Evolutionary conservation across 1,140 invertebrate species (phyloP).

Genomic region (Drosophila erecta): DNA sequence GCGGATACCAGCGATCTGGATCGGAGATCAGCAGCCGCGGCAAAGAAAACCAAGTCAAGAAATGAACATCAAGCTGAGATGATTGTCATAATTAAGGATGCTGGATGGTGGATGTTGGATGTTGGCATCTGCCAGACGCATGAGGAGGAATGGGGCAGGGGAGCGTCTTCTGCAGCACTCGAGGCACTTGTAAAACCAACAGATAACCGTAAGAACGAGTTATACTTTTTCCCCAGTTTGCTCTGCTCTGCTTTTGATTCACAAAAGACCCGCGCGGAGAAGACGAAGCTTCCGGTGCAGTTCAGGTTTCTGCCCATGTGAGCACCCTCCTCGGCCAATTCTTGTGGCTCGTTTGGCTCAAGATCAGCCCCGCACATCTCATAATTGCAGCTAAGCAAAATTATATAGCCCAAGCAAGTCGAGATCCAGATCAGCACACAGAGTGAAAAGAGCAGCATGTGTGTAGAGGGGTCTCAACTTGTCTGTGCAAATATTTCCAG

Average conservation of each 20-base stretch:
- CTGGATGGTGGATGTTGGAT: constrained; percentile 58
- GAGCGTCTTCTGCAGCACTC: constrained; percentile 33
- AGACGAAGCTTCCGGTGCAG: constrained; percentile 72
- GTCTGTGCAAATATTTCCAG: constrained; percentile 68
- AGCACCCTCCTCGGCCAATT: constrained; percentile 5
- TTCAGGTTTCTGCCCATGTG: constrained; percentile 54
- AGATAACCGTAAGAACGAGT: constrained; percentile 80
- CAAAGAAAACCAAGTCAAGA: constrained; percentile 47
- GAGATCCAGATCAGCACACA: constrained; percentile 35
- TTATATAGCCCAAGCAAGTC: constrained; percentile 60
- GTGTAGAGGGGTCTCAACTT: constrained; percentile 26
- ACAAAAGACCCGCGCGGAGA: constrained; percentile 33
- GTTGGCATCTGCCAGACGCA: constrained; percentile 70
- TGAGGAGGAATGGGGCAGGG: constrained; percentile 12
- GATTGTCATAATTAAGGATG: constrained; percentile 83
- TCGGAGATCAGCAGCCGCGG: constrained; percentile 48
- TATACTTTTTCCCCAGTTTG: constrained; percentile 22
- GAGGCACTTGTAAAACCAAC: constrained; percentile 74
- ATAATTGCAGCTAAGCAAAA: constrained; percentile 82
- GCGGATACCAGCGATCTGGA: constrained; percentile 70
- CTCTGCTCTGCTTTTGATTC: constrained; percentile 45
- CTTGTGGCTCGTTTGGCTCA: constrained; percentile 14
- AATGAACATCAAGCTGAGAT: constrained; percentile 70
- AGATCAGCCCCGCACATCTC: constrained; percentile 75
- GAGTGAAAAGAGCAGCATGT: neutral